These are phyloP conservation scores for Phyllotreta cruciferae DNA, from an alignment of 2,888 invertebrate species.

Conservation along the genomic window DNA sequence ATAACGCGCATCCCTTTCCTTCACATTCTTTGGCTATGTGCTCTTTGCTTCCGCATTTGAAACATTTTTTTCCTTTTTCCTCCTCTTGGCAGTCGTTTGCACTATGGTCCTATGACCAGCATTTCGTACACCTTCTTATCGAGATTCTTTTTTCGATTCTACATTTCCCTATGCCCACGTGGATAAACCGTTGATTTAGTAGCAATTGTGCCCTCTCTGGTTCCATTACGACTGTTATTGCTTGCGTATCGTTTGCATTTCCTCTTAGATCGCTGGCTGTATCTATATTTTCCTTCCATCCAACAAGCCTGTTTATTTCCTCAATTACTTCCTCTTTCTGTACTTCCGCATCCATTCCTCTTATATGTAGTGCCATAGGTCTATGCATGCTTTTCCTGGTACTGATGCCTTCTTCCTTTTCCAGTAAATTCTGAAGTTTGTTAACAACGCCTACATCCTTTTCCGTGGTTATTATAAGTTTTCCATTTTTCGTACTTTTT, in stretches of 20 bases:
- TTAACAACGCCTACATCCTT: background rate
- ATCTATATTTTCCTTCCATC: background rate
- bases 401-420: background rate
- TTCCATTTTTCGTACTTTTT: constrained; percentile 10
- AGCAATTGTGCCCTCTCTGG: background rate
- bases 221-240: background rate
- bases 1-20: no score
- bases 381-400: background rate
- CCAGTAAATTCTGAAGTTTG: background rate
- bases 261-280: constrained; percentile 1
- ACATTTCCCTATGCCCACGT: constrained; percentile 14
- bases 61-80: constrained; percentile 18
- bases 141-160: constrained; percentile 3
- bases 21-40: constrained; percentile 18
- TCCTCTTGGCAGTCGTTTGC: constrained; percentile 2
- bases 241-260: constrained; percentile 2
- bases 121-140: constrained; percentile 11
- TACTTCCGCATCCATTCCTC: constrained; percentile 13
- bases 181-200: background rate
- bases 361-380: constrained; percentile 5
- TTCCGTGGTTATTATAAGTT: constrained; percentile 1
- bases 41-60: constrained; percentile 23
- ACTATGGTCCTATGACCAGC: constrained; percentile 20
- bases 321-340: constrained; percentile 5
- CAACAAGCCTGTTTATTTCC: background rate